Conservation (phyloP, 2,888 invertebrate genomes). For the Autographa pulchrina region DNA sequence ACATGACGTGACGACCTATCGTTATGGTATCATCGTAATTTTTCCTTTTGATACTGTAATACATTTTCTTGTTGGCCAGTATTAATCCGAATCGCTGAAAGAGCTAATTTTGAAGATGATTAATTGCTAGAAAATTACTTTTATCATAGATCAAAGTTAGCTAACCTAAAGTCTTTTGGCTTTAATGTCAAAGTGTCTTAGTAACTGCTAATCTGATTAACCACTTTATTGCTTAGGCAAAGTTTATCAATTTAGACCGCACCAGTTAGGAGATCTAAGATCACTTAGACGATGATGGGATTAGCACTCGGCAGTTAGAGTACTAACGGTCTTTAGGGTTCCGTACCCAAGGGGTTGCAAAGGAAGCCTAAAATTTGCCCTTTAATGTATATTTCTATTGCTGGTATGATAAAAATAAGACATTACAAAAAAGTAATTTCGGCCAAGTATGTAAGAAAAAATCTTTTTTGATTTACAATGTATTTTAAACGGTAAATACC, state of each 20-base stretch:
- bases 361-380: no score
- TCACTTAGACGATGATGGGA: constrained; percentile 1
- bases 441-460: no score
- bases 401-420: no score
- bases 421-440: no score
- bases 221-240: constrained; percentile 26
- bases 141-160: constrained; percentile 22
- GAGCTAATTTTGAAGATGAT: constrained; percentile 15
- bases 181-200: constrained; percentile 40
- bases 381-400: no score
- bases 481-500: no score
- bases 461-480: no score
- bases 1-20: background rate
- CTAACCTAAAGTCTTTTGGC: background rate
- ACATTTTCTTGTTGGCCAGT: background rate
- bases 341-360: background rate
- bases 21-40: background rate
- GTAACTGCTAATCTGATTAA: constrained; percentile 46
- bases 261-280: background rate
- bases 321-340: background rate
- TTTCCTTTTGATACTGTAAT: background rate
- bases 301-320: background rate
- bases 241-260: constrained; percentile 41
- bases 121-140: constrained; percentile 6
- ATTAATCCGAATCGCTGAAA: background rate